Percentiles rank a stretch among this genome's conserved stretches.
These are phyloP conservation scores for Psophia crepitans DNA, from an alignment of 2,113 vertebrate species.

Conservation along the genomic window DNA sequence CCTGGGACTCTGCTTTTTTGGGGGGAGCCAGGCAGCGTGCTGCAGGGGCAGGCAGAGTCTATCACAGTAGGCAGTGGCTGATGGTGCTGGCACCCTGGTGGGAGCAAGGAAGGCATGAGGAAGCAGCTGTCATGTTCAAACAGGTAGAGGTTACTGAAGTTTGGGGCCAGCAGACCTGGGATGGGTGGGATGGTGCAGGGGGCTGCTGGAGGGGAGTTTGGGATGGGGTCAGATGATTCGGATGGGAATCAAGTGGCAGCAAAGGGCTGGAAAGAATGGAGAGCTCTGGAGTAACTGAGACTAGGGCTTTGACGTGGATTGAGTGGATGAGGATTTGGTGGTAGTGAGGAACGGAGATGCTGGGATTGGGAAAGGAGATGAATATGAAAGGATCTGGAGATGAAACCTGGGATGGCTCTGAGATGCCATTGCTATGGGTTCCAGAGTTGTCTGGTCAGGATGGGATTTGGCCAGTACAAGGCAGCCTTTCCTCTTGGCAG, in stretches of 20 bases:
- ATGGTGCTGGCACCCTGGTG: neutral
- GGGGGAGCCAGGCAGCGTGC: neutral
- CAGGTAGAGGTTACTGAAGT: neutral
- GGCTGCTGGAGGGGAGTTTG: neutral
- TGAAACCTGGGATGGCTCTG: neutral
- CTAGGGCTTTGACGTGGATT: neutral
- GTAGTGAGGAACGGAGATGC: neutral
- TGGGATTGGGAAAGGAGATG: neutral
- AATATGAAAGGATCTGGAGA: neutral
- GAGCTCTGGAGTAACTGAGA: neutral
- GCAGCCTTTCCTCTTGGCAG: neutral
- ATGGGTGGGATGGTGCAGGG: neutral
- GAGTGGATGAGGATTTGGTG: neutral
- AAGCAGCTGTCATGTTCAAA: neutral
- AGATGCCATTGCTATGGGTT: neutral
- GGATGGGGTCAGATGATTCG: neutral
- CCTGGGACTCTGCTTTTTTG: neutral
- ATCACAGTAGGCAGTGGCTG: neutral
- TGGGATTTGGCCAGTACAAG: neutral
- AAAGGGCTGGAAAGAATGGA: neutral
- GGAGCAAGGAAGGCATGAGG: neutral
- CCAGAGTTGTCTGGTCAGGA: neutral
- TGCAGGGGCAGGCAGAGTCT: neutral
- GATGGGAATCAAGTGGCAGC: neutral
- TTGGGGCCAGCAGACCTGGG: neutral